Evolutionary conservation across 2,797 vertebrate genomes (phyloP).

Genomic region (Esox lucius): DNA sequence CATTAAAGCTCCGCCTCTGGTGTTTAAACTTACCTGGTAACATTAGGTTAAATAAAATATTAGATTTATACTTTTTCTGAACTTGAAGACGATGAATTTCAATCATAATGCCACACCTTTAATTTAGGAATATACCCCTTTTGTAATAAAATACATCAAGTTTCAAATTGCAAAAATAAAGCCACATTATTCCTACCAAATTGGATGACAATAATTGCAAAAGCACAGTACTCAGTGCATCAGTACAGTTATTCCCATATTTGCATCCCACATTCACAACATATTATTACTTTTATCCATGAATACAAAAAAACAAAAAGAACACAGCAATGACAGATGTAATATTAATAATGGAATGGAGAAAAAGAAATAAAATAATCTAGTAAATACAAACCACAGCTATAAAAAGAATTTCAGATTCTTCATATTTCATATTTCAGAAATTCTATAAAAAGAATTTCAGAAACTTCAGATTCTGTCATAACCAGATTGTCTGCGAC

Average conservation of each 20-base stretch:
- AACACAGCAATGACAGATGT: neutral
- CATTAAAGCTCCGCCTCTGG: no score
- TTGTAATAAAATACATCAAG: neutral
- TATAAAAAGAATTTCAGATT: neutral
- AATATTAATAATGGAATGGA: neutral
- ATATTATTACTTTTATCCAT: neutral
- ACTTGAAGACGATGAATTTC: neutral
- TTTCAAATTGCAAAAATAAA: neutral
- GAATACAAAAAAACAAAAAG: neutral
- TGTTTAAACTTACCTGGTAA: no score
- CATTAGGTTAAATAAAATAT: no score
- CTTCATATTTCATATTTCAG: no score
- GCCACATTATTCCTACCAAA: neutral
- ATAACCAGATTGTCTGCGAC: slow-evolving; percentile 66
- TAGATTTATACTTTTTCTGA: neutral
- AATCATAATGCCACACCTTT: neutral
- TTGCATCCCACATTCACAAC: neutral
- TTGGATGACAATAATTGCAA: neutral
- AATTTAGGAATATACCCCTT: neutral
- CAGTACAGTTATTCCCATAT: neutral
- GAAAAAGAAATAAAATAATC: neutral
- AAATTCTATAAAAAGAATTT: neutral
- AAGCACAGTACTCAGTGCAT: neutral
- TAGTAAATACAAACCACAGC: neutral
- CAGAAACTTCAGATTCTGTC: slow-evolving; percentile 70